A percentile compares a stretch with the other conserved stretches of the same genome.
Conservation (phyloP, 1,140 invertebrate species). For the Tyrophagus putrescentiae region DNA sequence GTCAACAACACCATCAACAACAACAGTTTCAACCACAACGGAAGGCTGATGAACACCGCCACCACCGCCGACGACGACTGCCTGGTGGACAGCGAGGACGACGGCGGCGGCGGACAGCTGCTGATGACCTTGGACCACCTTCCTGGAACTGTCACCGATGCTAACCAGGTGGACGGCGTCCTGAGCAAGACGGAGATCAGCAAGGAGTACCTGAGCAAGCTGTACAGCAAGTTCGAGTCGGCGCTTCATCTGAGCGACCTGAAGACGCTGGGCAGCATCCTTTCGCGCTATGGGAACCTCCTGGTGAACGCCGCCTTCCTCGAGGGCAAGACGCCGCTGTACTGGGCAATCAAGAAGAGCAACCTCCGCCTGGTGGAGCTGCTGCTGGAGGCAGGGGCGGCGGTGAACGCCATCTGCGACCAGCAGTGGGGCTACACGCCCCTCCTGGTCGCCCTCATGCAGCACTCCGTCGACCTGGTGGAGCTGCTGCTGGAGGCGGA, state of each 20-base stretch:
- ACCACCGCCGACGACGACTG: conserved; percentile 7
- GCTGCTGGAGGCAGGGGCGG: conserved; percentile 65
- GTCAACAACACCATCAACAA: no score
- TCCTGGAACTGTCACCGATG: conserved; percentile 1
- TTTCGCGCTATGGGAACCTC: background rate
- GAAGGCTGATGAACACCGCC: no score
- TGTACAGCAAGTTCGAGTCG: conserved; percentile 7
- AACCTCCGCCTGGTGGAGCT: conserved; percentile 42
- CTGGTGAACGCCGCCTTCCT: conserved; percentile 34
- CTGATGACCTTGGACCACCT: conserved; percentile 41
- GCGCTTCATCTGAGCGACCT: conserved; percentile 8
- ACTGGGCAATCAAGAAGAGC: conserved; percentile 43
- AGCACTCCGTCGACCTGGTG: conserved; percentile 48
- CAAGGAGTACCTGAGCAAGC: conserved; percentile 12
- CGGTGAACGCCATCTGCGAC: conserved; percentile 64
- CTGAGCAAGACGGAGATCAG: background rate
- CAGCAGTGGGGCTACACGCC: conserved; percentile 75
- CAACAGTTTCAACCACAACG: no score
- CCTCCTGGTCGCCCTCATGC: conserved; percentile 70
- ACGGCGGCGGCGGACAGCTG: no score
- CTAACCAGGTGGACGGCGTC: background rate
- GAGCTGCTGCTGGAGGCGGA: conserved; percentile 67
- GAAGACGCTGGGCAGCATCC: conserved; percentile 9
- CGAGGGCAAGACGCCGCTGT: conserved; percentile 55
- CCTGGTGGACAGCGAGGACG: conserved; percentile 4